Percentiles rank a stretch among this genome's conserved stretches.
Evolutionary conservation across 2,888 invertebrate species (phyloP).

Genomic region (Acheta domesticus): DNA sequence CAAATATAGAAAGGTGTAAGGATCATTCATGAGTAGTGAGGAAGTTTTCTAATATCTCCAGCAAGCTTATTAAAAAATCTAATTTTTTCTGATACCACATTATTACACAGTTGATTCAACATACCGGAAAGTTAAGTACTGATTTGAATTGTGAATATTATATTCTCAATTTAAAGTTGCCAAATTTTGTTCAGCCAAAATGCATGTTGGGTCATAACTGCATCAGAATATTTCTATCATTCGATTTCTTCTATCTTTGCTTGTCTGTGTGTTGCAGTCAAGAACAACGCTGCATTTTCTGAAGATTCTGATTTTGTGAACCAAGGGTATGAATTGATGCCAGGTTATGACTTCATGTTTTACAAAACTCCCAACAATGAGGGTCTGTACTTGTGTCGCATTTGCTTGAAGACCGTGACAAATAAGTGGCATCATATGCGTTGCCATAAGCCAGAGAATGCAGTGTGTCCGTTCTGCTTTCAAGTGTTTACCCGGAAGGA

Average conservation of each 20-base stretch:
- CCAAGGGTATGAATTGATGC: slow-evolving; percentile 21
- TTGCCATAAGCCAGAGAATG: slow-evolving; percentile 61
- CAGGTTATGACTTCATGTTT: slow-evolving; percentile 33
- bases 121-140: too few species aligned
- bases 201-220: not conserved
- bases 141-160: too few species aligned
- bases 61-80: too few species aligned
- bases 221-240: not conserved
- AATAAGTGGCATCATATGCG: slow-evolving; percentile 67
- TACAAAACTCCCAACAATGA: slow-evolving; percentile 28
- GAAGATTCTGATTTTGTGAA: not conserved
- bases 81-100: too few species aligned
- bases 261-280: slow-evolving; percentile 18
- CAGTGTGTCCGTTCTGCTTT: slow-evolving; percentile 61
- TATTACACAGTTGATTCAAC: too few species aligned
- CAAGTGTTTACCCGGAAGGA: slow-evolving; percentile 63
- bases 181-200: not conserved
- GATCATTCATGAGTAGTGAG: too few species aligned
- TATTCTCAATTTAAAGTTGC: too few species aligned
- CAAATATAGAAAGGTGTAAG: too few species aligned
- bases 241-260: not conserved
- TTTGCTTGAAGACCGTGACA: slow-evolving; percentile 63
- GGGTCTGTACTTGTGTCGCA: slow-evolving; percentile 56
- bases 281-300: slow-evolving; percentile 7
- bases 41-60: too few species aligned